A percentile compares a stretch with the other conserved stretches of the same genome.
phyloP scores from a whole-genome alignment of 2,113 vertebrate species.

The Hepsetus odoe region DNA sequence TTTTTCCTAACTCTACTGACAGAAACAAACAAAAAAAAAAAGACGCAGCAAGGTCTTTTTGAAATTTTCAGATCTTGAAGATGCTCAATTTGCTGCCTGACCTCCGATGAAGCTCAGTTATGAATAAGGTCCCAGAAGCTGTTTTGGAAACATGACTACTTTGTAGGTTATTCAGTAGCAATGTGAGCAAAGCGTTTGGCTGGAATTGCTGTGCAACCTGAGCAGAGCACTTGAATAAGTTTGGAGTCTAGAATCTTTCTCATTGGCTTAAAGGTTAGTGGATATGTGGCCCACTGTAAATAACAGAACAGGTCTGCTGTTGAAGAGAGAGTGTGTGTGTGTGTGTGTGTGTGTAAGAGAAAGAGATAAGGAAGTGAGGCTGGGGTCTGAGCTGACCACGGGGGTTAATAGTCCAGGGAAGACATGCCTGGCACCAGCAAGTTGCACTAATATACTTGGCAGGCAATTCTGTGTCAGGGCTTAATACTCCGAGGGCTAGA shows the following conservation, averaged over 20 bases:
- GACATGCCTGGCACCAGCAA: conserved; percentile 83
- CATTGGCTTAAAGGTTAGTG: neutral
- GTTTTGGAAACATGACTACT: conserved; percentile 31
- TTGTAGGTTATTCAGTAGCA: neutral
- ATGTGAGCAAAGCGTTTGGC: neutral
- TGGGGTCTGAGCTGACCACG: conserved; percentile 31
- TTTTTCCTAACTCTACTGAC: neutral
- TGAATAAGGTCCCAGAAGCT: conserved; percentile 2
- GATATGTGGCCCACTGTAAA: conserved; percentile 3
- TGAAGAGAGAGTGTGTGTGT: neutral
- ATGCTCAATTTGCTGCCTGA: conserved; percentile 11
- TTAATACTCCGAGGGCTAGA: conserved; percentile 93
- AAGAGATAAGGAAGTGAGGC: conserved; percentile 55
- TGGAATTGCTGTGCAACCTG: neutral
- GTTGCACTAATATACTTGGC: conserved; percentile 90
- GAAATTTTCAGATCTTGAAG: conserved; percentile 31
- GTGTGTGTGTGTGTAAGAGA: neutral
- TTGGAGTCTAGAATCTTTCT: neutral
- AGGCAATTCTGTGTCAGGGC: conserved; percentile 89
- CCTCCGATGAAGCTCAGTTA: neutral
- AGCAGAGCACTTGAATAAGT: neutral
- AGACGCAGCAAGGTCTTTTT: conserved; percentile 8
- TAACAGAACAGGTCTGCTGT: conserved; percentile 26
- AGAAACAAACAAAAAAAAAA: conserved; percentile 20
- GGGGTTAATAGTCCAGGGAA: conserved; percentile 82